phyloP scores from a whole-genome alignment of 2,797 vertebrate genomes.

The Enteromius unitaeniatus region DNA sequence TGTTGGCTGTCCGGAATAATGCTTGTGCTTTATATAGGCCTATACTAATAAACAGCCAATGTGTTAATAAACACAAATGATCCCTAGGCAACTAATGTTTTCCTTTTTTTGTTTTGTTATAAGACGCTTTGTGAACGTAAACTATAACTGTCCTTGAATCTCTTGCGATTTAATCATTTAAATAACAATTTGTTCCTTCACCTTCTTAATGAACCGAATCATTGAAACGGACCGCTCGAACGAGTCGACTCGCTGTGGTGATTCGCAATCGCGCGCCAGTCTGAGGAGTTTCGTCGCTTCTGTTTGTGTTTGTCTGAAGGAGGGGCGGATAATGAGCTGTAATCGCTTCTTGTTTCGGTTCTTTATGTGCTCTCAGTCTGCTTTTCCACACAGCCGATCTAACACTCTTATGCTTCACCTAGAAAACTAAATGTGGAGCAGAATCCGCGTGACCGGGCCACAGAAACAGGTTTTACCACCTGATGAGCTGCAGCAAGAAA shows the following conservation, averaged over 20 bases:
- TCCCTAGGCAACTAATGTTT: background rate
- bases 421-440: background rate
- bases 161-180: background rate
- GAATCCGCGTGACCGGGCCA: background rate
- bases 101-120: background rate
- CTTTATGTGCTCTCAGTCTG: background rate
- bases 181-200: background rate
- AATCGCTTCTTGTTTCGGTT: constrained; percentile 21
- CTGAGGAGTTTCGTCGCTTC: background rate
- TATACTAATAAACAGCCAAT: background rate
- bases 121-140: background rate
- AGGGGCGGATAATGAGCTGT: background rate
- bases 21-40: background rate
- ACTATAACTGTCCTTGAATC: background rate
- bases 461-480: constrained; percentile 37
- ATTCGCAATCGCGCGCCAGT: background rate
- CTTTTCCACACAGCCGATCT: background rate
- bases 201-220: background rate
- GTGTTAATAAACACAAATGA: background rate
- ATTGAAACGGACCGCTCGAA: background rate
- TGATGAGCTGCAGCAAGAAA: background rate
- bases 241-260: background rate
- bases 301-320: background rate
- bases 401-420: background rate
- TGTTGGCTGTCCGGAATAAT: background rate